Evolutionary conservation across 2,797 vertebrate species (phyloP).

Genomic region (Gymnodraco acuticeps): DNA sequence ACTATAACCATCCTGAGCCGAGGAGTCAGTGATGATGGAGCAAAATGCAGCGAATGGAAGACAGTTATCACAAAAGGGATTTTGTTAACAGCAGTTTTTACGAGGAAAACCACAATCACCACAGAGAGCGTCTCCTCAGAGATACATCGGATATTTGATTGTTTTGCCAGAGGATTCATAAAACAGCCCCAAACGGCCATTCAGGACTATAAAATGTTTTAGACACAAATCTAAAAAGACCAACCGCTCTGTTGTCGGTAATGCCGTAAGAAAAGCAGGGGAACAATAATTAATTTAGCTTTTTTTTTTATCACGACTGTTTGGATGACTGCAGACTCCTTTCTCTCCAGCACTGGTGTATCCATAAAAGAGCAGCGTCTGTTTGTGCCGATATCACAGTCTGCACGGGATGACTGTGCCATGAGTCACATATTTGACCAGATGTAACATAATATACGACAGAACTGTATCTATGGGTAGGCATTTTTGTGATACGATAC

Average conservation of each 20-base stretch:
- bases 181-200: conserved; percentile 23
- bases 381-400: conserved; percentile 49
- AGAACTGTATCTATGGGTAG: conserved; percentile 68
- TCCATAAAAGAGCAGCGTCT: conserved; percentile 47
- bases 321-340: conserved; percentile 45
- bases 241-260: not conserved
- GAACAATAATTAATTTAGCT: conserved; percentile 31
- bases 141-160: conserved; percentile 16
- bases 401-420: conserved; percentile 53
- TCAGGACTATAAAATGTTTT: conserved; percentile 40
- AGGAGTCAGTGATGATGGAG: conserved; percentile 31
- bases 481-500: conserved; percentile 64
- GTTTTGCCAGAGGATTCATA: conserved; percentile 30
- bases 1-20: conserved; percentile 11
- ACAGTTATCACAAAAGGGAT: conserved; percentile 24
- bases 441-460: conserved; percentile 73
- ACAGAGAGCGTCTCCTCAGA: not conserved
- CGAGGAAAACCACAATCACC: conserved; percentile 17
- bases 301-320: conserved; percentile 53
- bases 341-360: conserved; percentile 49
- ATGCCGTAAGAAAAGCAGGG: conserved; percentile 38
- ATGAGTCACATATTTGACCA: conserved; percentile 70
- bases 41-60: conserved; percentile 25
- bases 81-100: conserved; percentile 30
- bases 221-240: conserved; percentile 16